Evolutionary conservation across 37 sponge, comb jelly and placozoan species (phyloP), one percentile per base, ranked within the genome.

Genomic region (Chondrilla cf. caribensis): DNA sequence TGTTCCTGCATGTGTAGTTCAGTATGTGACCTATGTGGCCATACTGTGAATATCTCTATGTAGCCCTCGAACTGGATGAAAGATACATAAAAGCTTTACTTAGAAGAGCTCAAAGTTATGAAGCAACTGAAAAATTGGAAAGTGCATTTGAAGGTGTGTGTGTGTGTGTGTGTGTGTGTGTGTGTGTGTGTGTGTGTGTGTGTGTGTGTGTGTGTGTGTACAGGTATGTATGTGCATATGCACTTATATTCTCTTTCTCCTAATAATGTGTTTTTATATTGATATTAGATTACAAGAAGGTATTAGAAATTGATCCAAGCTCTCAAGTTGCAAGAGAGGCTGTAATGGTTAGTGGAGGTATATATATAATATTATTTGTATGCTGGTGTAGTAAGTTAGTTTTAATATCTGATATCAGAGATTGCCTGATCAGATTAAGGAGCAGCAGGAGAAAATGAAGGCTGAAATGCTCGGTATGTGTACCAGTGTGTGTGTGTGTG

Each of bases 401-500:
- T 29, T 7, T 15, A 62, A 9, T 79, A 8, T 79, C 0, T 55
- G 25, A 24, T 25, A n/a, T 37, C n/a, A 89, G 90, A 82, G 95
- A 38, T 83, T 97, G 3, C 95, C 98, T n/a, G 83, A 82, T 33
- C 88, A 95, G 81, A 93, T 97, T 24, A 83, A 92, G 64, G 89
- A 90, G 35, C 95, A 95, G 59, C 87, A 87, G 26, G 98, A 97
- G 84, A 93, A 90, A 81, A 79, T 97, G 72, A 97, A 97, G 68
- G 89, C 81, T n/a, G 98, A 97, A 66, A 92, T 92, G 95, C 31
- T 94, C 7, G 88, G 94, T 93, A 26, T 66, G 83, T 39, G 51
- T 44, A 4, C 40, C 47, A n/a, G 37, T 54, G 79, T 78, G 55
- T 51, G 31, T 78, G 67, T 31, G 67, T 64, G 65, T 38, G 67